Conservation (phyloP, 2,113 vertebrate species). For the Egretta garzetta region DNA sequence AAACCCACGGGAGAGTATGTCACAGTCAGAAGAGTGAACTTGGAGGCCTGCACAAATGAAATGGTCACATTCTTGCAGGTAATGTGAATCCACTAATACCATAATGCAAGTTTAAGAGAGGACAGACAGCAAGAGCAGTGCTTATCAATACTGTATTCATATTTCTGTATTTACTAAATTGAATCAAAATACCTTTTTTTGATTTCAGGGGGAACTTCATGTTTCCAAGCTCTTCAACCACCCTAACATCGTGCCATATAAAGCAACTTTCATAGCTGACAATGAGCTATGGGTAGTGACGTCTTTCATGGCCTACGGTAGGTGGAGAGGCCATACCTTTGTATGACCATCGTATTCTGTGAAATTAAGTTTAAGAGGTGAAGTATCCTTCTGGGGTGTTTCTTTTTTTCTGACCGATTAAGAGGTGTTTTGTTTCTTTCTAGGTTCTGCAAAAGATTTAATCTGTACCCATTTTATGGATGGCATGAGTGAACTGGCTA, state of each 20-base stretch:
- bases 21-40: conserved; percentile 88
- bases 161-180: background rate
- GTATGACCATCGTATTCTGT: background rate
- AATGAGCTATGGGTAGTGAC: conserved; percentile 98
- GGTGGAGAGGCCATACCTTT: background rate
- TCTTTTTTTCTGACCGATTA: background rate
- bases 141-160: background rate
- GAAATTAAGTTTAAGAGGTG: background rate
- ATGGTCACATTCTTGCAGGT: conserved; percentile 97
- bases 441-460: conserved; percentile 95
- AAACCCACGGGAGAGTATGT: conserved; percentile 89
- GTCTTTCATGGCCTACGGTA: conserved; percentile 97
- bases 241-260: conserved; percentile 93
- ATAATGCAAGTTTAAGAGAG: background rate
- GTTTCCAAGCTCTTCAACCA: conserved; percentile 97
- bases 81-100: background rate
- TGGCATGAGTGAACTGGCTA: conserved; percentile 92
- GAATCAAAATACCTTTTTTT: background rate
- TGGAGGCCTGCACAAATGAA: conserved; percentile 96
- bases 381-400: background rate
- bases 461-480: conserved; percentile 93
- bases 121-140: background rate
- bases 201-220: conserved; percentile 80
- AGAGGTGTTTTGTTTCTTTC: background rate
- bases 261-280: conserved; percentile 92